Conservation (phyloP, 1,140 invertebrate genomes). For the Nasonia vitripennis region DNA sequence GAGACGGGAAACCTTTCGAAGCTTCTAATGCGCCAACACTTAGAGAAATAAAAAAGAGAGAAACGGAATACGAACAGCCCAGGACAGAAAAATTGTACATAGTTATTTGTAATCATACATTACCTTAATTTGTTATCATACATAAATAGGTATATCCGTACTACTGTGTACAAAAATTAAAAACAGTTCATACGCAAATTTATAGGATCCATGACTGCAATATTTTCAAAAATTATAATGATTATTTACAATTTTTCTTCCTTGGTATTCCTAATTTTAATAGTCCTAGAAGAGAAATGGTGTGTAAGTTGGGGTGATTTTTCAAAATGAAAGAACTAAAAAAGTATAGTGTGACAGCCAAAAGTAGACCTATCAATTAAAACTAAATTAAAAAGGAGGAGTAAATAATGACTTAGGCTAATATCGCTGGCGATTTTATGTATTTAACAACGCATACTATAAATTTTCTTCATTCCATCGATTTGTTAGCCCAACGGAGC, state of each 20-base stretch:
- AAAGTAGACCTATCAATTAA: constrained; percentile 50
- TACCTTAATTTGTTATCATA: neutral
- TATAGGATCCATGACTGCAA: neutral
- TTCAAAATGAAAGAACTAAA: constrained; percentile 40
- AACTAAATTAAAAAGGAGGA: constrained; percentile 51
- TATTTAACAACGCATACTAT: constrained; percentile 63
- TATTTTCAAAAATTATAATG: constrained; percentile 4
- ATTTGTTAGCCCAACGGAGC: constrained; percentile 34
- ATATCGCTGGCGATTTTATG: constrained; percentile 70
- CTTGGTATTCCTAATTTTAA: constrained; percentile 38
- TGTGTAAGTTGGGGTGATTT: constrained; percentile 22
- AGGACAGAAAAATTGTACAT: constrained; percentile 44
- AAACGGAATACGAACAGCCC: constrained; percentile 37
- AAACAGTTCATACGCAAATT: constrained; percentile 30
- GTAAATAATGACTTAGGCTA: constrained; percentile 57
- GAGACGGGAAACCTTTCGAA: constrained; percentile 42
- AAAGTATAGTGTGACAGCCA: constrained; percentile 36
- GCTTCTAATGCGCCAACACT: constrained; percentile 32
- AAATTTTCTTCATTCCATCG: constrained; percentile 67
- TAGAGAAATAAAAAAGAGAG: constrained; percentile 27
- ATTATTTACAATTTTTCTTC: constrained; percentile 44
- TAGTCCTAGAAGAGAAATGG: constrained; percentile 26
- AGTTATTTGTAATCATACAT: constrained; percentile 21
- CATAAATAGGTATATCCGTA: neutral
- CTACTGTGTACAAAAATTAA: constrained; percentile 38